Evolutionary conservation across 2,888 invertebrate species (phyloP), one percentile per base, ranked within the genome.

Genomic region (Lepidocyrtoides sp.): DNA sequence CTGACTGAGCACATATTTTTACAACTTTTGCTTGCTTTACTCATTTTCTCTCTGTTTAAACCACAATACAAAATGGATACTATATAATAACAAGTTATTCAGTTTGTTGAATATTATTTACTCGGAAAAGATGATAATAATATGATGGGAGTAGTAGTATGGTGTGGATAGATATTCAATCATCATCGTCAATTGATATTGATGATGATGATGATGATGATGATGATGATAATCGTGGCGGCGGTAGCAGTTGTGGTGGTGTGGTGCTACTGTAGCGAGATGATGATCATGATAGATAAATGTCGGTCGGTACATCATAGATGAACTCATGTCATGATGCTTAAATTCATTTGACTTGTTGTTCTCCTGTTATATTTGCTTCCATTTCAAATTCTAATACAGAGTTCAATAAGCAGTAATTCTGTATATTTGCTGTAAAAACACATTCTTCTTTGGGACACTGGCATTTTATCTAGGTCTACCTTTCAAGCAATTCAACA

Each of bases 21-120:
- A 10, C 10, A 14, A n/a, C n/a, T n/a, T n/a, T n/a, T n/a, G n/a
- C n/a, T n/a, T n/a, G n/a, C n/a, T n/a, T n/a, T n/a, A n/a, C n/a
- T n/a, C n/a, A n/a, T n/a, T n/a, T n/a, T n/a, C n/a, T n/a, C n/a
- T n/a, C n/a, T n/a, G n/a, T n/a, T n/a, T n/a, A n/a, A n/a, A n/a
- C n/a, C n/a, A n/a, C n/a, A n/a, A n/a, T n/a, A n/a, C n/a, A n/a
- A n/a, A n/a, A n/a, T n/a, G n/a, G n/a, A n/a, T n/a, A n/a, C n/a
- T n/a, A n/a, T n/a, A n/a, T n/a, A n/a, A n/a, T n/a, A n/a, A n/a
- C n/a, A n/a, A 17, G 26, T 29, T 60, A 10, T 26, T 10, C 12
- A 14, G 7, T 63, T 63, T 63, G 63, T 29, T 63, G 14, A 63
- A 63, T 63, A 63, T 29, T 29, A 63, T 63, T 63, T 63, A n/a